phyloP scores from a whole-genome alignment of 1,140 invertebrate species.

The Campoletis sonorensis region DNA sequence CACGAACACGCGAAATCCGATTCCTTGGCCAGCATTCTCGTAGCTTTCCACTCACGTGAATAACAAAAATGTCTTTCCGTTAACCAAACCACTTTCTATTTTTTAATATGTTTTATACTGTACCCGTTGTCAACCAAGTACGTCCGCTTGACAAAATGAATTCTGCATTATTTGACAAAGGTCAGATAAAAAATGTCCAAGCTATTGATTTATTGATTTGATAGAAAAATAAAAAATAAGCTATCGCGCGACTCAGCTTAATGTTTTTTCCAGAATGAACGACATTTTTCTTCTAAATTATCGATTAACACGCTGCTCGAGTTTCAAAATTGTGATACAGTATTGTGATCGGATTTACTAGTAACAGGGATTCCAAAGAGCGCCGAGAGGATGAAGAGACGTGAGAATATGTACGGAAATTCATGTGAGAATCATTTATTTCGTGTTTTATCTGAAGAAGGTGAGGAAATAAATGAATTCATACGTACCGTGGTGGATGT shows the following conservation, averaged over 20 bases:
- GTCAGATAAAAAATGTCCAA: neutral
- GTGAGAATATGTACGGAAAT: neutral
- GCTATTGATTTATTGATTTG: no score
- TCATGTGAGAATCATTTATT: neutral
- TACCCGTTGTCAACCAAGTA: neutral
- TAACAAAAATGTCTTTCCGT: neutral
- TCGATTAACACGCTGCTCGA: neutral
- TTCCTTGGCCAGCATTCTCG: neutral
- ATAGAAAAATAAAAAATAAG: no score
- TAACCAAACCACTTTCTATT: conserved; percentile 20
- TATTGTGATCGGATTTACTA: no score
- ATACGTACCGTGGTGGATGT: neutral
- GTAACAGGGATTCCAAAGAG: no score
- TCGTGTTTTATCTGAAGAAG: neutral
- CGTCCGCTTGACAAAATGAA: neutral
- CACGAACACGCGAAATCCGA: conserved; percentile 10
- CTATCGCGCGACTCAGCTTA: no score
- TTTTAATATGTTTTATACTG: neutral
- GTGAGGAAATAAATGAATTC: conserved; percentile 4
- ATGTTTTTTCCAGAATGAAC: no score
- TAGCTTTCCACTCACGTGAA: neutral
- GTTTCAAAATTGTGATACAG: neutral
- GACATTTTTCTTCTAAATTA: neutral
- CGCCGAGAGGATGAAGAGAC: no score
- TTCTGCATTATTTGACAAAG: neutral